Base-by-base conservation (phyloP, 1,140 invertebrate species). In the Thereuonema tuberculata region DNA sequence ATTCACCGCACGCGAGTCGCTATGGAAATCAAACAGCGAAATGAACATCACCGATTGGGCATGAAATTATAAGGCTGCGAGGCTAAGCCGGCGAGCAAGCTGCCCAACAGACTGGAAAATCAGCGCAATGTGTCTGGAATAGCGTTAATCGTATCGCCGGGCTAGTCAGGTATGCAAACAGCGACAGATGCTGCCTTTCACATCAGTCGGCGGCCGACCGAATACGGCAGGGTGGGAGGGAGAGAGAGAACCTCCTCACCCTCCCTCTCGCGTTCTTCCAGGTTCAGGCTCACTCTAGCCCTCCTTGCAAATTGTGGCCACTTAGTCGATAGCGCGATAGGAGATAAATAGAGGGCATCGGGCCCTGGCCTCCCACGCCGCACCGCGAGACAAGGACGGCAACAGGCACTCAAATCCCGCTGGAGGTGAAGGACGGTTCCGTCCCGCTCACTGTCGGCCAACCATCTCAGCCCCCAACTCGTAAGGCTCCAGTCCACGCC, bases 61-160 rank as follows among this genome's bases (percentile, higher is more conserved):
- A 37, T 60, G 29, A 60, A 60, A 60, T 60, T 55, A 23, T 54
- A 50, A 48, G 56, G 56, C 37, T 58, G 20, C 5, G 3, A 29
- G 56, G 56, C 29, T 58, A 31, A 26, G 57, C 25, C 43, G 46
- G 3, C 5, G 29, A 24, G 48, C 48, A 12, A 12, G 17, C n/a
- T 20, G 21, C 5, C 59, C 56, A 60, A 46, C 59, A 60, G 59
- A 60, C 59, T 60, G 59, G 28, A 60, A 60, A 60, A 60, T 60
- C 59, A 60, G 52, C 9, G 49, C 49, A 60, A 60, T 60, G 59
- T 60, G 59, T 60, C 59, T 60, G 59, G 59, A 60, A 60, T 60
- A 56, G 56, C 37, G 37, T 46, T 60, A 60, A 60, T 60, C 59
- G 59, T 28, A 60, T 60, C 54, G 28, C 49, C 27, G 50, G 43